Conservation (phyloP, 2,888 invertebrate species). For the Atrina japonica region DNA sequence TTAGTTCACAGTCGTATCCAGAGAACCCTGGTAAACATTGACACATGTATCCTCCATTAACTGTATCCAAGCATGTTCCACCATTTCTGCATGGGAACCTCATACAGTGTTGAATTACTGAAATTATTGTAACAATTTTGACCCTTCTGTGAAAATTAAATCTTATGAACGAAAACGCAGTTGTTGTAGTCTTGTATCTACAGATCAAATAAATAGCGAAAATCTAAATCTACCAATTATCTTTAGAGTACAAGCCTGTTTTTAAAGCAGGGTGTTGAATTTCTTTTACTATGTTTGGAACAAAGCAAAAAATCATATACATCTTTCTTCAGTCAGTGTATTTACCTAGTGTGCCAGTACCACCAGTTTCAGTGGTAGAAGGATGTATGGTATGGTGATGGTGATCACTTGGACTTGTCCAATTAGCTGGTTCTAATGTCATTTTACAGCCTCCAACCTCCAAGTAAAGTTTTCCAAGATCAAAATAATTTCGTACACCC, state of each 20-base stretch:
- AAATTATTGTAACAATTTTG: too few species aligned
- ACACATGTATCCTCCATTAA: constrained; percentile 51
- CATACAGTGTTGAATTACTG: constrained; percentile 55
- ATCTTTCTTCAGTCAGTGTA: too few species aligned
- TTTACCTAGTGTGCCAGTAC: background rate
- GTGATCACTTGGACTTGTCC: constrained; percentile 36
- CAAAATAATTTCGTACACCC: constrained; percentile 51
- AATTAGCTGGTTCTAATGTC: constrained; percentile 53
- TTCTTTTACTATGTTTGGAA: too few species aligned
- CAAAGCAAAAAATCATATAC: too few species aligned
- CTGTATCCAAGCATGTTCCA: constrained; percentile 54
- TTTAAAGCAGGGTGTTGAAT: too few species aligned
- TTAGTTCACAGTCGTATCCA: constrained; percentile 45
- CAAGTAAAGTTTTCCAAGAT: constrained; percentile 55
- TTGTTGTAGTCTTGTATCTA: too few species aligned
- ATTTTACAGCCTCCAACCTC: constrained; percentile 53
- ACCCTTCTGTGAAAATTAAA: too few species aligned
- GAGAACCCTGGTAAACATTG: constrained; percentile 54
- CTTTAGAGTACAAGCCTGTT: too few species aligned
- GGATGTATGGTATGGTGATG: constrained; percentile 14
- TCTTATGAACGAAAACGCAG: too few species aligned
- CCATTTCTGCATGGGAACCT: constrained; percentile 56
- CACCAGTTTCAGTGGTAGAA: constrained; percentile 13
- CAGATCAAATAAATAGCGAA: too few species aligned
- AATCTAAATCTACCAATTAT: too few species aligned